Base-by-base conservation (phyloP, 2,113 vertebrate genomes). In the Blennius ocellaris region DNA sequence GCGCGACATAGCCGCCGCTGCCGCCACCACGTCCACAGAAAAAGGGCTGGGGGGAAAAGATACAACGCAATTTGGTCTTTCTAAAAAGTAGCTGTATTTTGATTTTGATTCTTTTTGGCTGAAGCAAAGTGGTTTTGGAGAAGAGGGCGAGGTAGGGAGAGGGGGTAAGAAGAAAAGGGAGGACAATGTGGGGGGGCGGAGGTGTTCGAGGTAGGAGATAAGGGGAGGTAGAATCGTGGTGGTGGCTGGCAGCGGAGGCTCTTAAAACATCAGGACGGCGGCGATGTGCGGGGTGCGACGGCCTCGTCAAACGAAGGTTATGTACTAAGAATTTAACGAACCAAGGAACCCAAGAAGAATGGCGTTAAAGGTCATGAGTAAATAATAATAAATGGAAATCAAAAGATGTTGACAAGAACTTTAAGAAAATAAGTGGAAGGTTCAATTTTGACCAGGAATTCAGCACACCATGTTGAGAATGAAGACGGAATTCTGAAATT, bases 71-170 rank as follows among this genome's bases (percentile, higher is more conserved):
- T 92, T 93, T 93, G 91, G 91, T 91, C 89, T 92, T 92, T 92
- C 87, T 92, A 90, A 93, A 90, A 92, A 92, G 91, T 90, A 92
- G 91, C 90, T 92, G 91, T 93, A 91, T 92, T 80, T 93, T 89
- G 88, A 92, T 84, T 90, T 87, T 16, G 77, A 85, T 88, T 89
- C 38, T 91, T 90, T 90, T 91, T 91, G 90, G 89, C 90, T 89
- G 90, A 90, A 88, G 89, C 87, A 89, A 86, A 87, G 89, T 76
- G 81, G 77, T 83, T 90, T 91, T 55, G 74, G 82, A 87, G 75
- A 82, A 15, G 65, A 63, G 62, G 74, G 74, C 39, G 1, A 0
- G 64, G 67, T 51, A 60, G 70, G 71, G 40, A 6, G 41, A 12
- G 59, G 59, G 2, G 43, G 9, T 14, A 0, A 62, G 63, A 44